Evolutionary conservation across 2,113 vertebrate genomes (phyloP).

Genomic region (Mormyrus iriodes): DNA sequence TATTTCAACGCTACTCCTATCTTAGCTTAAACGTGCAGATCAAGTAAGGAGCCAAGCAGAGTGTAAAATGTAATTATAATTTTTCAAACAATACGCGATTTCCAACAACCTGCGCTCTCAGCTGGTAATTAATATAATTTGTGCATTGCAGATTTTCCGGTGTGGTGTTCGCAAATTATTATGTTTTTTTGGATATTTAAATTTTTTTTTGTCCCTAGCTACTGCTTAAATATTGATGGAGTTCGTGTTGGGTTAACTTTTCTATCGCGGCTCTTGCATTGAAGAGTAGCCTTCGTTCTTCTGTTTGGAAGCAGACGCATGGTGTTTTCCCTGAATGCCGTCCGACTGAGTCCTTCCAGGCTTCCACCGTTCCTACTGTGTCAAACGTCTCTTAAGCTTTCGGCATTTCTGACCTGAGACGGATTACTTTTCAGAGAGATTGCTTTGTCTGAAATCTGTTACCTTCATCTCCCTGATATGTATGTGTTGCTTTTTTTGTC

Average conservation of each 20-base stretch:
- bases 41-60: conserved; percentile 53
- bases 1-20: conserved; percentile 72
- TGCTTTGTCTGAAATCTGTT: not conserved
- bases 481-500: not conserved
- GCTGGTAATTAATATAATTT: conserved; percentile 53
- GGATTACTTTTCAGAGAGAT: not conserved
- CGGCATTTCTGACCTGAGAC: not conserved
- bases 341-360: not conserved
- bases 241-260: not conserved
- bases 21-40: conserved; percentile 57
- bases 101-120: conserved; percentile 53
- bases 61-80: conserved; percentile 55
- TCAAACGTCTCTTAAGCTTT: not conserved
- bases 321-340: conserved; percentile 2
- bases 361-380: not conserved
- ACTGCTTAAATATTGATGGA: conserved; percentile 28
- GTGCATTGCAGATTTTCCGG: conserved; percentile 52
- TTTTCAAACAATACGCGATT: conserved; percentile 43
- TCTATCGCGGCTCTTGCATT: not conserved
- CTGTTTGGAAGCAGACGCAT: conserved; percentile 26
- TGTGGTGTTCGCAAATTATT: conserved; percentile 6
- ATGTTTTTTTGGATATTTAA: not conserved
- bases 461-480: not conserved
- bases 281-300: conserved; percentile 2
- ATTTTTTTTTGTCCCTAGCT: not conserved